phyloP scores from a whole-genome alignment of 2,888 invertebrate genomes.

The Hirtodrosophila confusa region DNA sequence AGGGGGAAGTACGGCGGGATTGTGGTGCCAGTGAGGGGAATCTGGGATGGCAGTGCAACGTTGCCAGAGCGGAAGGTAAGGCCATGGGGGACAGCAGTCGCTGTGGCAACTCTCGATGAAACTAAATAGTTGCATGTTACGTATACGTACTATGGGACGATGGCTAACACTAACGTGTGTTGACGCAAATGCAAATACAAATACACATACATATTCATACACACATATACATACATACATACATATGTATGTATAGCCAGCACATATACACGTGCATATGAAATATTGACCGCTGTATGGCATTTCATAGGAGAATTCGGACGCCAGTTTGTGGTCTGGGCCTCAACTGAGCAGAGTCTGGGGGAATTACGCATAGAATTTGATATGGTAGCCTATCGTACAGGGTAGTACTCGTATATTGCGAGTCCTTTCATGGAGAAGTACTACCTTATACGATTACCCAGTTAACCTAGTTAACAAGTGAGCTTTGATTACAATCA shows the following conservation, averaged over 20 bases:
- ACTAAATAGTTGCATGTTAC: conserved; percentile 72
- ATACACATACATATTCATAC: conserved; percentile 15
- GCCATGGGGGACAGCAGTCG: conserved; percentile 34
- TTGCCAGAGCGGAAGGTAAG: not conserved
- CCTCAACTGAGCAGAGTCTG: conserved; percentile 15
- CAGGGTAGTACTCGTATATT: conserved; percentile 2
- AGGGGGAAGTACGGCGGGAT: conserved; percentile 23
- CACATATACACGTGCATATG: conserved; percentile 60
- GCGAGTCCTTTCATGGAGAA: not conserved
- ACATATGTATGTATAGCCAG: conserved; percentile 25
- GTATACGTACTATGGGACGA: conserved; percentile 73
- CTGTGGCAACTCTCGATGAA: conserved; percentile 35
- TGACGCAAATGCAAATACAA: conserved; percentile 63
- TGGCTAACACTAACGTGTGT: conserved; percentile 35
- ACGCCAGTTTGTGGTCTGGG: conserved; percentile 33
- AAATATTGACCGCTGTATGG: conserved; percentile 66
- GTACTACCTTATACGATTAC: conserved; percentile 5
- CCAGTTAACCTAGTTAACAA: conserved; percentile 18
- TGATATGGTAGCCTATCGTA: conserved; percentile 5
- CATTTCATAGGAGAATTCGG: conserved; percentile 45
- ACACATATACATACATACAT: conserved; percentile 23
- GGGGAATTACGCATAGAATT: conserved; percentile 12
- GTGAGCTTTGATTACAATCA: not conserved
- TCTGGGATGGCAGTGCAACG: conserved; percentile 4
- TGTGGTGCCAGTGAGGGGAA: conserved; percentile 5